These are phyloP conservation scores for Lanius collurio DNA, from an alignment of 2,113 vertebrate species.

Conservation along the genomic window DNA sequence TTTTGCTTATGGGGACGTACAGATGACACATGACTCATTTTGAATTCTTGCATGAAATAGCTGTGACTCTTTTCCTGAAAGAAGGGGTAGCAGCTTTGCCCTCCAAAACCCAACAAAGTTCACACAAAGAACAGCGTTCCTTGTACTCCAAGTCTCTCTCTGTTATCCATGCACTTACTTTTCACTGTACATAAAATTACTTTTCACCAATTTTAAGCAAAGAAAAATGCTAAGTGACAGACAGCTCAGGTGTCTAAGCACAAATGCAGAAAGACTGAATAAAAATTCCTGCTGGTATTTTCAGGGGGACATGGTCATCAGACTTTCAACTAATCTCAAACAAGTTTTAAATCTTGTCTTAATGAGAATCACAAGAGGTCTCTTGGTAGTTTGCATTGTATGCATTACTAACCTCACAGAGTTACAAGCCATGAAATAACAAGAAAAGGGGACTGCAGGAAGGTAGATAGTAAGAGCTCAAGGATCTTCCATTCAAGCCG, in stretches of 20 bases:
- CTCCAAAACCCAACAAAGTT: neutral
- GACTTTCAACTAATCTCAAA: neutral
- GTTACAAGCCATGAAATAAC: neutral
- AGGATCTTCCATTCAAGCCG: neutral
- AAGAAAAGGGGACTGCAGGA: neutral
- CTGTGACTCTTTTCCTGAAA: neutral
- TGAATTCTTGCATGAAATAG: neutral
- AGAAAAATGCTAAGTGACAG: neutral
- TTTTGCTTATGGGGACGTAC: neutral
- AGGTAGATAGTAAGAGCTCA: neutral
- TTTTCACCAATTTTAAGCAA: neutral
- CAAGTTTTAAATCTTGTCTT: neutral
- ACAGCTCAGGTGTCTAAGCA: neutral
- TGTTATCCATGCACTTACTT: neutral
- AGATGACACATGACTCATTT: neutral
- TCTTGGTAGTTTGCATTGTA: neutral
- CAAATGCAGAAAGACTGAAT: neutral
- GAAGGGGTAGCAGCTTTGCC: neutral
- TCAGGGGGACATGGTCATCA: neutral
- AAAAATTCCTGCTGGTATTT: neutral
- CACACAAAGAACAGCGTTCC: neutral
- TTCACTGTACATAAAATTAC: neutral
- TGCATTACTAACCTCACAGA: neutral
- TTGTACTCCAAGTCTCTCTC: neutral
- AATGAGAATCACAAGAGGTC: neutral